Evolutionary conservation across 2,888 invertebrate species (phyloP), one percentile per base, ranked within the genome.

Genomic region (Lithosia quadra): DNA sequence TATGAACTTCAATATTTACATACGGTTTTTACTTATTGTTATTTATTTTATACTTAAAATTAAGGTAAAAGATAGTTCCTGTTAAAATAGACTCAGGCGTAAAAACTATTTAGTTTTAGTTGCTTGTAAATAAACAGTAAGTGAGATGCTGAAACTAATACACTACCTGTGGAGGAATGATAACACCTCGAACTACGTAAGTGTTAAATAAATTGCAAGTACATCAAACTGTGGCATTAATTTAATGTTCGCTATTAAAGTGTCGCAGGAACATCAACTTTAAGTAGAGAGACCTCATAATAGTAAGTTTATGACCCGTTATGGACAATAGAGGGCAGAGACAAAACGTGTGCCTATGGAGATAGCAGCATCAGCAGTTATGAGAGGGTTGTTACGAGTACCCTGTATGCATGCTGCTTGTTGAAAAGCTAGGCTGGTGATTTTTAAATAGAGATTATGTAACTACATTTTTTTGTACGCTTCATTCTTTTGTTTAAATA

Each of bases 221-320:
- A n/a, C n/a, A n/a, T 49, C n/a, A 49, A 49, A 49, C 49, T n/a
- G n/a, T 49, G 9, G 1, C 9, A n/a, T 49, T n/a, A 49, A n/a
- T 49, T 49, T 49, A 49, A 49, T 49, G 49, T 49, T 2, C 49
- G n/a, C 49, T 49, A 49, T 49, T 49, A 49, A 49, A 49, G 49
- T 49, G n/a, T 49, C n/a, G 9, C n/a, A 49, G 49, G 49, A 49
- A n/a, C 49, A 49, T 49, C n/a, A 49, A 49, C 49, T n/a, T 49
- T n/a, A n/a, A 49, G 49, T 18, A 9, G n/a, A 49, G 18, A 49
- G 49, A n/a, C 8, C 49, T 5, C 34, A 34, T n/a, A 49, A 49
- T 0, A n/a, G 49, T n/a, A n/a, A 49, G 8, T 49, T 49, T 49
- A 49, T 49, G 49, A n/a, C 49, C 49, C 49, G 49, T 49, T 49